These are phyloP conservation scores for Gallinago solitaria DNA, from an alignment of 2,797 vertebrate genomes.

Conservation along the genomic window DNA sequence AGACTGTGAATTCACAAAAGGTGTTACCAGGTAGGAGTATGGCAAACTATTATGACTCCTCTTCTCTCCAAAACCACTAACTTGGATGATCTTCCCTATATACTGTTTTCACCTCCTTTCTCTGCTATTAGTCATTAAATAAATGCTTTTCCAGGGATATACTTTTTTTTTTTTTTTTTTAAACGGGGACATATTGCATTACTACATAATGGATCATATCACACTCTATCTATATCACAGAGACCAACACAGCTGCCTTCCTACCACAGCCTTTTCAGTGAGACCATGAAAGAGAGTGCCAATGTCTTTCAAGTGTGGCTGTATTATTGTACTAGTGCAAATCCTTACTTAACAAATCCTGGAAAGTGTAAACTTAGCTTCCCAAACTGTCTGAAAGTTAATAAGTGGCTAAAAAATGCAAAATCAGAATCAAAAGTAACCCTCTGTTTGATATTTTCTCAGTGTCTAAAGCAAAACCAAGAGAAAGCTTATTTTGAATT, in stretches of 20 bases:
- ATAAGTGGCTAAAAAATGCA: background rate
- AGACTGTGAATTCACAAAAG: background rate
- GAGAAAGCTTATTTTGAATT: background rate
- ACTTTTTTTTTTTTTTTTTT: background rate
- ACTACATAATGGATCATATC: background rate
- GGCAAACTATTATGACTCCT: background rate
- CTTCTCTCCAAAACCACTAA: background rate
- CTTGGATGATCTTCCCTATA: background rate
- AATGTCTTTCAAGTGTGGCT: background rate
- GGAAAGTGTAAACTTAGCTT: background rate
- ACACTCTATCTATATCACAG: background rate
- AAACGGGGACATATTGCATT: background rate
- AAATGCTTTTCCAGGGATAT: rapidly evolving
- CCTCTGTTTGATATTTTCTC: background rate
- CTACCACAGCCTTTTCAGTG: background rate
- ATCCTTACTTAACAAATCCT: background rate
- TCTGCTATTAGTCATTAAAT: background rate
- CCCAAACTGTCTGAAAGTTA: background rate
- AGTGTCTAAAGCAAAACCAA: background rate
- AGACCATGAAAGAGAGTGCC: background rate
- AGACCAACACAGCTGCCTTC: background rate
- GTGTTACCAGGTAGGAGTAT: background rate
- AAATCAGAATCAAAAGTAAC: background rate
- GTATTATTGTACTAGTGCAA: background rate
- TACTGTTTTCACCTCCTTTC: background rate